Evolutionary conservation across 2,888 invertebrate species (phyloP).

Genomic region (Augochlorella aurata): DNA sequence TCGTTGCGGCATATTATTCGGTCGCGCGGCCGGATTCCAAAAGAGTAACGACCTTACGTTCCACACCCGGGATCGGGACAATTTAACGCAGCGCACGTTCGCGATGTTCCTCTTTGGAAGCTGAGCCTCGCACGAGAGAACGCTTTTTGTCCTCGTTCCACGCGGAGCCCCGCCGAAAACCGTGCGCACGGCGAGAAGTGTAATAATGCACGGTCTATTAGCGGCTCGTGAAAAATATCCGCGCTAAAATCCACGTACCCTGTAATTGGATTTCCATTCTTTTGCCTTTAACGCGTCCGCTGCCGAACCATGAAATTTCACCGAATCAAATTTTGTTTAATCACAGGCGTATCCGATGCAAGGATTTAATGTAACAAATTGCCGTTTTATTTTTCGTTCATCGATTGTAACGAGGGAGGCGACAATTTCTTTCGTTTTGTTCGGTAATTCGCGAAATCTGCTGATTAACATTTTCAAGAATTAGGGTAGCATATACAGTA

Average conservation of each 20-base stretch:
- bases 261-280: background rate
- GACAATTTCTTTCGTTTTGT: too few species aligned
- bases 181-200: background rate
- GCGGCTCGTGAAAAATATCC: background rate
- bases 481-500: too few species aligned
- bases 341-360: too few species aligned
- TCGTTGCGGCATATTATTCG: slow-evolving; percentile 54
- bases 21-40: slow-evolving; percentile 32
- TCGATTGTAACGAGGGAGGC: too few species aligned
- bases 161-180: background rate
- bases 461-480: too few species aligned
- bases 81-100: slow-evolving; percentile 30
- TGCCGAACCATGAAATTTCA: too few species aligned
- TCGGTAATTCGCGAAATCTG: too few species aligned
- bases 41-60: slow-evolving; percentile 52
- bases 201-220: slow-evolving; percentile 2
- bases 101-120: slow-evolving; percentile 7
- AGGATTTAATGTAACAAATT: too few species aligned
- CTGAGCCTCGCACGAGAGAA: background rate
- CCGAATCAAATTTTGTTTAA: too few species aligned
- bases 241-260: background rate
- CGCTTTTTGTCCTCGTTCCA: slow-evolving; percentile 8
- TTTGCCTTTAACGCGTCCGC: background rate
- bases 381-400: too few species aligned
- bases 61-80: background rate